A percentile compares a stretch with the other conserved stretches of the same genome.
These are phyloP conservation scores for Automeris io DNA, from an alignment of 2,888 invertebrate genomes.

Conservation along the genomic window DNA sequence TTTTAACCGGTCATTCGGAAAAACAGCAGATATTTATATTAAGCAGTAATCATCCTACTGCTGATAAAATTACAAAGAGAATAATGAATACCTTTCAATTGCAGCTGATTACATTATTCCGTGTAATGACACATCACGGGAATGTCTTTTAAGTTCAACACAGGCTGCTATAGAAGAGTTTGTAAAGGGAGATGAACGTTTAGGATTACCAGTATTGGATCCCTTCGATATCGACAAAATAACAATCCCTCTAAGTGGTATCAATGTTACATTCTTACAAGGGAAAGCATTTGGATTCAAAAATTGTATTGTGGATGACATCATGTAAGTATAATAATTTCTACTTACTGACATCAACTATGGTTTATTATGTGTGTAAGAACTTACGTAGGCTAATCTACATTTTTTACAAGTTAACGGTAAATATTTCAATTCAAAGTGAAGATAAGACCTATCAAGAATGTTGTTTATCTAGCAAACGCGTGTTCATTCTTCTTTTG, in stretches of 20 bases:
- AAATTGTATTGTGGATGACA: slow-evolving; percentile 55
- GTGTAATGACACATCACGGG: slow-evolving; percentile 47
- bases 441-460: too few species aligned
- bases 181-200: slow-evolving; percentile 52
- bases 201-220: slow-evolving; percentile 45
- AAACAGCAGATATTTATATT: neutral
- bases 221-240: slow-evolving; percentile 61
- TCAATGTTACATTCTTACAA: slow-evolving; percentile 58
- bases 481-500: too few species aligned
- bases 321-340: slow-evolving; percentile 62
- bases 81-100: slow-evolving; percentile 15
- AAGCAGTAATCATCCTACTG: neutral
- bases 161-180: slow-evolving; percentile 58
- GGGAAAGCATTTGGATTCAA: slow-evolving; percentile 61
- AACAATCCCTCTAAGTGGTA: slow-evolving; percentile 48
- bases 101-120: slow-evolving; percentile 62
- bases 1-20: too few species aligned
- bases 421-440: too few species aligned
- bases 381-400: slow-evolving; percentile 1
- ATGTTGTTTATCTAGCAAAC: too few species aligned
- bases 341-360: too few species aligned
- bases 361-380: slow-evolving; percentile 4
- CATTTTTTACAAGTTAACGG: too few species aligned
- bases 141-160: slow-evolving; percentile 50
- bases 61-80: neutral